Percentiles rank a stretch among this genome's conserved stretches.
phyloP scores from a whole-genome alignment of 2,113 vertebrate species.

The Psophia crepitans region DNA sequence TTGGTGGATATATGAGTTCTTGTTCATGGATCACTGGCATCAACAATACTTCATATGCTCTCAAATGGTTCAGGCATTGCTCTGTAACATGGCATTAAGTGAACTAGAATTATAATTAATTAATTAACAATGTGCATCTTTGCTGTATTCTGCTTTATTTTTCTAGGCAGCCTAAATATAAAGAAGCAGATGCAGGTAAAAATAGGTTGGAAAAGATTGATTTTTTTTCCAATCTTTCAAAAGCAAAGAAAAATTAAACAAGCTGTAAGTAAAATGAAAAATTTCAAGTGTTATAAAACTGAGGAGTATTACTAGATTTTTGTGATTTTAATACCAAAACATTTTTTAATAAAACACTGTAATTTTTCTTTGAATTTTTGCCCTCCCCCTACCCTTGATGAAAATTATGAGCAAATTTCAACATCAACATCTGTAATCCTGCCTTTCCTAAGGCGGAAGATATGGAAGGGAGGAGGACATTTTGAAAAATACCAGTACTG shows the following conservation, averaged over 20 bases:
- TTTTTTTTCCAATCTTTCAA: background rate
- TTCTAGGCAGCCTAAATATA: background rate
- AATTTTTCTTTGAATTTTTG: background rate
- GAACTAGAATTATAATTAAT: background rate
- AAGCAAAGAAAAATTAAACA: background rate
- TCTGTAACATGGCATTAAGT: background rate
- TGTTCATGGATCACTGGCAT: background rate
- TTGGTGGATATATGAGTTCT: background rate
- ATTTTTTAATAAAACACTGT: background rate
- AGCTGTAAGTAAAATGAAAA: background rate
- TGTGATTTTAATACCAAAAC: background rate
- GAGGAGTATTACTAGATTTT: background rate
- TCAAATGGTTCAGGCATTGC: background rate
- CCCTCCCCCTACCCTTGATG: fast-evolving
- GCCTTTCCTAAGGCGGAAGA: background rate
- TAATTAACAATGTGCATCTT: background rate
- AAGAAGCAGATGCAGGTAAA: background rate
- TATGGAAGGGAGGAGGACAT: background rate
- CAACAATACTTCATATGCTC: background rate
- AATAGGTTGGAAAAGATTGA: background rate
- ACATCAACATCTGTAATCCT: background rate
- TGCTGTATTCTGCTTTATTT: background rate
- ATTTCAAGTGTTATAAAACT: background rate
- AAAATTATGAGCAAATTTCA: background rate
- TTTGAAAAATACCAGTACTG: background rate